phyloP scores from a whole-genome alignment of 2,113 vertebrate species.

The Megaceryle torquata region DNA sequence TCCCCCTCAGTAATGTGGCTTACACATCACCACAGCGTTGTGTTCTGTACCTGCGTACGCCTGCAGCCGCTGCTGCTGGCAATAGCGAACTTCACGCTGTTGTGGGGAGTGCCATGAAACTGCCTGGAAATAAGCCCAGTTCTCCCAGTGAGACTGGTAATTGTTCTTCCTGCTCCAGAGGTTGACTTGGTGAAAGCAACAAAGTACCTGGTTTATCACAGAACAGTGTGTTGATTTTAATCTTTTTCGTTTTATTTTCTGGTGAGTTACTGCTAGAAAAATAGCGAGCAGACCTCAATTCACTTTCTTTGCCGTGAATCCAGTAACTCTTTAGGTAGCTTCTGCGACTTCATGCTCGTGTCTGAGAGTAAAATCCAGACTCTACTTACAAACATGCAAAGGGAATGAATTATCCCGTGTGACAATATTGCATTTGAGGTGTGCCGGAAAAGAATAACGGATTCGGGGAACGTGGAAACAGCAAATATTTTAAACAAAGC shows the following conservation, averaged over 20 bases:
- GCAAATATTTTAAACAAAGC: not conserved
- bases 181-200: not conserved
- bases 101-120: too few species aligned
- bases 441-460: not conserved
- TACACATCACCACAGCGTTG: not conserved
- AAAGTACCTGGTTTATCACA: not conserved
- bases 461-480: not conserved
- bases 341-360: not conserved
- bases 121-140: too few species aligned
- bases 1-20: not conserved
- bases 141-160: not conserved
- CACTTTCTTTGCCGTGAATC: not conserved
- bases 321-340: not conserved
- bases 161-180: not conserved
- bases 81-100: accelerated
- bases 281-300: not conserved
- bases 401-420: not conserved
- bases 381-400: not conserved
- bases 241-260: not conserved
- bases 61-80: not conserved
- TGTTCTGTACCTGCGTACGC: too few species aligned
- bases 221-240: too few species aligned
- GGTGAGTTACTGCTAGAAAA: not conserved
- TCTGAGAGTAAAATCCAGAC: not conserved
- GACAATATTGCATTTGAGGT: not conserved